Percentiles rank a stretch among this genome's conserved stretches.
phyloP scores from a whole-genome alignment of 2,888 invertebrate genomes.

The Noctua janthina region DNA sequence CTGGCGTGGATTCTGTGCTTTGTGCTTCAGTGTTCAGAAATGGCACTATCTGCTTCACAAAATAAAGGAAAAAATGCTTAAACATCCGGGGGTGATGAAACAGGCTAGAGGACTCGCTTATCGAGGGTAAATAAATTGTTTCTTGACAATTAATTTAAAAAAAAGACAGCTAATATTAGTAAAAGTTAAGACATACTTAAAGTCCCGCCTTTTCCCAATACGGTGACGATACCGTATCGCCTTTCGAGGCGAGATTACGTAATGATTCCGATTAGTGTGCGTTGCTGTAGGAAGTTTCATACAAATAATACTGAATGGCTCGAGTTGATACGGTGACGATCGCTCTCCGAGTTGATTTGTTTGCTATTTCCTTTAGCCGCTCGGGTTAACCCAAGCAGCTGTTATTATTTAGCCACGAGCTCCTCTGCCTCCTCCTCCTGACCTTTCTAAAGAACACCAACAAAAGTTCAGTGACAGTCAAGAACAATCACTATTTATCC shows the following conservation, averaged over 20 bases:
- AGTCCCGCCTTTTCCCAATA: neutral
- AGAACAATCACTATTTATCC: conserved; percentile 12
- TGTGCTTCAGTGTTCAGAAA: neutral
- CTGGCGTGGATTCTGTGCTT: neutral
- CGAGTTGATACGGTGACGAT: too few species aligned
- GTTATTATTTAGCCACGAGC: too few species aligned
- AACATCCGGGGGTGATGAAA: neutral
- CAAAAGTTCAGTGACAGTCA: neutral
- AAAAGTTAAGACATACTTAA: neutral
- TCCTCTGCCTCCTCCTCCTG: too few species aligned
- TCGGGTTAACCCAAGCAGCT: too few species aligned
- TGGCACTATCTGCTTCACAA: neutral
- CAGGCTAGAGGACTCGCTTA: neutral
- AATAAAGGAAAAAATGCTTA: neutral
- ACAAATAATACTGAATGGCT: too few species aligned
- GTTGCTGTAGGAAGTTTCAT: too few species aligned
- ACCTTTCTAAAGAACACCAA: too few species aligned
- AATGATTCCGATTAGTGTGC: too few species aligned
- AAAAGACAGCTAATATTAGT: neutral
- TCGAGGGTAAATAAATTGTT: conserved; percentile 6
- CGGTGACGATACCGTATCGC: too few species aligned
- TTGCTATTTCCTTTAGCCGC: too few species aligned
- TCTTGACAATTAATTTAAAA: neutral
- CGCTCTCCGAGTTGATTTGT: too few species aligned
- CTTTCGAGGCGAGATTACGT: too few species aligned